These are phyloP conservation scores for Hypocryptadius cinnamomeus DNA, from an alignment of 2,113 vertebrate species.

Conservation along the genomic window DNA sequence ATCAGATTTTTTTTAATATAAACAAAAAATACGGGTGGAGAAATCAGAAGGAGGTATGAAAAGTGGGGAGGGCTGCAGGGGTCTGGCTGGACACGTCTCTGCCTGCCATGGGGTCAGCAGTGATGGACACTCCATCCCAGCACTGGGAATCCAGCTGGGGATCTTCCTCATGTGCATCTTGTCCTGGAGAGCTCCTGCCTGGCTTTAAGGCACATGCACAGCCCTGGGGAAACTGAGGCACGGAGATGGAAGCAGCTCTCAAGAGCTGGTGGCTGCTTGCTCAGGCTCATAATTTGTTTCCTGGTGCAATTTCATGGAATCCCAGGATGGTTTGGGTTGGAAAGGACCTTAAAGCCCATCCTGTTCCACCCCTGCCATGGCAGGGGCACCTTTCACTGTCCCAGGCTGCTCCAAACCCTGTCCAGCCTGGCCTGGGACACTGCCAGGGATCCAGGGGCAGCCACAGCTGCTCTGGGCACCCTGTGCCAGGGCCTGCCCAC, in stretches of 20 bases:
- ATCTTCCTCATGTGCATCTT: neutral
- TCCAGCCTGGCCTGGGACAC: neutral
- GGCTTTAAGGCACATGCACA: accelerated
- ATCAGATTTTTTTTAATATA: neutral
- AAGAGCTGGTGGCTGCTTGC: accelerated
- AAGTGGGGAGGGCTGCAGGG: neutral
- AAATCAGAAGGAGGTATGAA: neutral
- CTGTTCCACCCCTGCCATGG: accelerated
- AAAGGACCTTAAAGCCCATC: neutral
- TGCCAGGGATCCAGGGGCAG: neutral
- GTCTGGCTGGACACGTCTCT: neutral
- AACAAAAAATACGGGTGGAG: neutral
- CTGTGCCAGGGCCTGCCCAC: neutral
- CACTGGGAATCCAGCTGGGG: neutral
- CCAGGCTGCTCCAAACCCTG: accelerated
- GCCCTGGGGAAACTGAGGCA: slow-evolving; percentile 14
- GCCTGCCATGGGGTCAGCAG: neutral
- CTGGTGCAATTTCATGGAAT: neutral
- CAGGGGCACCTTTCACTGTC: accelerated
- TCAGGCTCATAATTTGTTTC: neutral
- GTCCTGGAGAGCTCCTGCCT: neutral
- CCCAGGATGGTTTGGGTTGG: neutral
- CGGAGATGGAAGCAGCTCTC: accelerated
- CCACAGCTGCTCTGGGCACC: neutral
- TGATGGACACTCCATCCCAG: neutral